Conservation (phyloP, 1,140 invertebrate species). For the Hetaerina americana region DNA sequence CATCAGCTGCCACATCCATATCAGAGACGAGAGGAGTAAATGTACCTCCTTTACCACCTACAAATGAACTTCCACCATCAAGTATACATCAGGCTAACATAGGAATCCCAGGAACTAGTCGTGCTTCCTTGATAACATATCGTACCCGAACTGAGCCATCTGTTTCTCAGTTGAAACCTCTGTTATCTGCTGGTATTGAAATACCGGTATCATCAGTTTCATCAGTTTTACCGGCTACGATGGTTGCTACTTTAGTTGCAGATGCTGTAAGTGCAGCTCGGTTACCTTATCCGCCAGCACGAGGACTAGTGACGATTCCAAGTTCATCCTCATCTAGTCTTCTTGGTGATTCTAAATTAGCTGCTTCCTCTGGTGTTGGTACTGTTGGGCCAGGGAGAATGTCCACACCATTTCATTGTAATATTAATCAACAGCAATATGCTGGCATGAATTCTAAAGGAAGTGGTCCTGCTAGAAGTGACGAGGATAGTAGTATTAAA, state of each 20-base stretch:
- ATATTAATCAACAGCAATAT: background rate
- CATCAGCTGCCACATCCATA: background rate
- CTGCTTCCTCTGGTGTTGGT: conserved; percentile 1
- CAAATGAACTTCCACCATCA: conserved; percentile 17
- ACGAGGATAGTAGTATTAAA: background rate
- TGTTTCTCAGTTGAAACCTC: conserved; percentile 11
- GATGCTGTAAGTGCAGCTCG: conserved; percentile 21
- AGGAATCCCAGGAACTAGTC: conserved; percentile 15
- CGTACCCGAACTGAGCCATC: conserved; percentile 12
- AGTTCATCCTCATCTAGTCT: background rate
- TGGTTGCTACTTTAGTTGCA: conserved; percentile 20
- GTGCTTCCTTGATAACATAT: conserved; percentile 16
- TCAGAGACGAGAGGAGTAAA: background rate
- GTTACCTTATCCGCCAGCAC: conserved; percentile 13
- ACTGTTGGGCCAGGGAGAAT: background rate
- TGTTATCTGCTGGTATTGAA: background rate
- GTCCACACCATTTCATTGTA: conserved; percentile 1
- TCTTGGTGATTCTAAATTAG: background rate
- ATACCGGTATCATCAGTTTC: background rate
- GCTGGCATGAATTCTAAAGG: background rate
- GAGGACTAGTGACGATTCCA: background rate
- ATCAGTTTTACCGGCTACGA: conserved; percentile 9
- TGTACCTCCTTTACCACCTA: background rate
- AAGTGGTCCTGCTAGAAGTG: background rate
- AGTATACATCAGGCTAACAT: conserved; percentile 26